Percentiles rank a stretch among this genome's conserved stretches.
Evolutionary conservation across 2,888 invertebrate genomes (phyloP).

Genomic region (Phaedon cochleariae): DNA sequence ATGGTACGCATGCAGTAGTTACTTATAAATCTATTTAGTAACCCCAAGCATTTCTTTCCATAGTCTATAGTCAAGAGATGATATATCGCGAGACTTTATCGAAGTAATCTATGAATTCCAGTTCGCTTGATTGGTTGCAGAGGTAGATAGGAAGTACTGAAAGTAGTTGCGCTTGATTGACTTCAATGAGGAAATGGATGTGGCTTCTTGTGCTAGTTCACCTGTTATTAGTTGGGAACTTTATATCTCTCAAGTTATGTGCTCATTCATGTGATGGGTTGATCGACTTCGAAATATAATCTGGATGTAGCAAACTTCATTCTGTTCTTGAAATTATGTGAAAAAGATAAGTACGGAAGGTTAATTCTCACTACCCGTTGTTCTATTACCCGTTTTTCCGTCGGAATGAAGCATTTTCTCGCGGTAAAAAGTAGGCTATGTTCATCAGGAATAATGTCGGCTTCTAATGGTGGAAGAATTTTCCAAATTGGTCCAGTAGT

Average conservation of each 20-base stretch:
- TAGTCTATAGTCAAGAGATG: too few relatives aligned
- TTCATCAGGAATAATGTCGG: too few relatives aligned
- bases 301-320: too few relatives aligned
- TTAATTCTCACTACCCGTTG: too few relatives aligned
- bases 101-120: slow-evolving; percentile 13
- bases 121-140: not conserved
- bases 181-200: slow-evolving; percentile 7
- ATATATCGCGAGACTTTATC: slow-evolving; percentile 17
- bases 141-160: not conserved
- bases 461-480: too few relatives aligned
- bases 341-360: too few relatives aligned
- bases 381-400: too few relatives aligned
- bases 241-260: not conserved
- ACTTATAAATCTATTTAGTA: not conserved
- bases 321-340: too few relatives aligned
- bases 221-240: not conserved
- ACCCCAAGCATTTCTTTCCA: not conserved
- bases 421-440: too few relatives aligned
- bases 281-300: not conserved
- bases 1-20: slow-evolving; percentile 16
- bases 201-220: not conserved
- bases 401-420: too few relatives aligned
- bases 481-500: too few relatives aligned
- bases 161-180: slow-evolving; percentile 16
- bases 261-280: not conserved